These are phyloP conservation scores for Dromococcyx pavoninus DNA, from an alignment of 2,797 vertebrate genomes.

Conservation along the genomic window DNA sequence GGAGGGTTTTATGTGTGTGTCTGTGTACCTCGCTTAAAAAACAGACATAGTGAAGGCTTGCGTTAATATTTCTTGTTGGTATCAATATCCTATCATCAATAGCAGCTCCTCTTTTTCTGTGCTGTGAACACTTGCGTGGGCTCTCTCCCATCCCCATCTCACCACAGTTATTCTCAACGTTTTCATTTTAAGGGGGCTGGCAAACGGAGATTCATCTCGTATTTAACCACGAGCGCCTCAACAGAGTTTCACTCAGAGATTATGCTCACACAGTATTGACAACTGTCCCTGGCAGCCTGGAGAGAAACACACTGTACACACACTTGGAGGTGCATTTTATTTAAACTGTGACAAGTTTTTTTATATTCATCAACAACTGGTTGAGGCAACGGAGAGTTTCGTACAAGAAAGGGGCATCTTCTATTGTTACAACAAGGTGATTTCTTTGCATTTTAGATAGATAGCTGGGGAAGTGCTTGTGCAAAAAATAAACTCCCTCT, in stretches of 20 bases:
- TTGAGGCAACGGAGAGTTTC: not conserved
- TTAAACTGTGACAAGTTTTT: not conserved
- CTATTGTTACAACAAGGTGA: not conserved
- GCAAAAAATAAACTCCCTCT: not conserved
- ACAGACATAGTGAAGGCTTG: not conserved
- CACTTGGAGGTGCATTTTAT: not conserved
- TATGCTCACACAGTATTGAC: not conserved
- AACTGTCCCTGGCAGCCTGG: not conserved
- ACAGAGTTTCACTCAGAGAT: not conserved
- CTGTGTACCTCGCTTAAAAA: not conserved
- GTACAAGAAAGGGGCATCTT: not conserved
- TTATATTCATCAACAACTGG: not conserved
- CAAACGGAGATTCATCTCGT: not conserved
- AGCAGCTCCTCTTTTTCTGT: not conserved
- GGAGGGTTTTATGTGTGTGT: rapidly evolving
- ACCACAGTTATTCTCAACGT: not conserved
- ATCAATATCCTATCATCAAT: rapidly evolving
- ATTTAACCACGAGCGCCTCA: not conserved
- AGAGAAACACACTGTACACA: not conserved
- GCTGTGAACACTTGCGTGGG: rapidly evolving
- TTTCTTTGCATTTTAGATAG: not conserved
- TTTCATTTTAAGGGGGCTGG: not conserved
- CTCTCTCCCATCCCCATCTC: not conserved
- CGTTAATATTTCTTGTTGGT: not conserved
- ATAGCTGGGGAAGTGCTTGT: not conserved